These are phyloP conservation scores for Pediacus dermestoides DNA, from an alignment of 2,888 invertebrate genomes.

Conservation along the genomic window DNA sequence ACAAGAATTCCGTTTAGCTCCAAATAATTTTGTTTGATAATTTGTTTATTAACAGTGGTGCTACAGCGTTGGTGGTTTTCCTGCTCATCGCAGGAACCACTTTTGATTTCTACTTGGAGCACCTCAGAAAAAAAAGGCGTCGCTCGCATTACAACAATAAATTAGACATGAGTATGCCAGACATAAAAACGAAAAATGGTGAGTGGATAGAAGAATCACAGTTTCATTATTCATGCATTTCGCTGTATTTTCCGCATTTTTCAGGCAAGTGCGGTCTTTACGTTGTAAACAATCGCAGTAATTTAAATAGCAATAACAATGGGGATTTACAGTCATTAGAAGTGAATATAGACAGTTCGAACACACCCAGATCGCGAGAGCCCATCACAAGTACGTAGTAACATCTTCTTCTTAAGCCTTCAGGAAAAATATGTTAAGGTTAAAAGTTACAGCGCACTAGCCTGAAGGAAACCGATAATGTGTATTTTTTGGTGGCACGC, in stretches of 20 bases:
- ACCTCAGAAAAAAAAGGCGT: conserved; percentile 50
- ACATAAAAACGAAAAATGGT: conserved; percentile 40
- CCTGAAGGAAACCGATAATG: too few relatives aligned
- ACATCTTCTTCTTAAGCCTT: conserved; percentile 11
- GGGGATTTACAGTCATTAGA: conserved; percentile 21
- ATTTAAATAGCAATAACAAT: conserved; percentile 27
- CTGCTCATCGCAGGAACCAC: conserved; percentile 65
- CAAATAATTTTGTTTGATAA: conserved; percentile 5
- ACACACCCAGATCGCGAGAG: conserved; percentile 21
- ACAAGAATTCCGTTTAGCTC: conserved; percentile 41
- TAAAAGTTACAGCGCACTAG: too few relatives aligned
- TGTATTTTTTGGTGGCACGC: too few relatives aligned
- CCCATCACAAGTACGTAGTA: conserved; percentile 25
- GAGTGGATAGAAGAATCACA: conserved; percentile 18
- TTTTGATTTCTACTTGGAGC: conserved; percentile 66
- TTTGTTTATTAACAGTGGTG: conserved; percentile 51
- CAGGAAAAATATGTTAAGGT: too few relatives aligned
- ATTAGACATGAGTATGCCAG: conserved; percentile 45
- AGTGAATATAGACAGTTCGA: conserved; percentile 18
- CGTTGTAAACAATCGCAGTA: conserved; percentile 41
- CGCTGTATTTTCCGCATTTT: too few relatives aligned
- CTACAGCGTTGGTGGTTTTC: conserved; percentile 52
- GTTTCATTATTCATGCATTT: too few relatives aligned
- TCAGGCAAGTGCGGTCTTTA: conserved; percentile 44
- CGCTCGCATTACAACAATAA: conserved; percentile 30